Evolutionary conservation across 2,888 invertebrate species (phyloP).

Genomic region (Erpobdella octoculata): DNA sequence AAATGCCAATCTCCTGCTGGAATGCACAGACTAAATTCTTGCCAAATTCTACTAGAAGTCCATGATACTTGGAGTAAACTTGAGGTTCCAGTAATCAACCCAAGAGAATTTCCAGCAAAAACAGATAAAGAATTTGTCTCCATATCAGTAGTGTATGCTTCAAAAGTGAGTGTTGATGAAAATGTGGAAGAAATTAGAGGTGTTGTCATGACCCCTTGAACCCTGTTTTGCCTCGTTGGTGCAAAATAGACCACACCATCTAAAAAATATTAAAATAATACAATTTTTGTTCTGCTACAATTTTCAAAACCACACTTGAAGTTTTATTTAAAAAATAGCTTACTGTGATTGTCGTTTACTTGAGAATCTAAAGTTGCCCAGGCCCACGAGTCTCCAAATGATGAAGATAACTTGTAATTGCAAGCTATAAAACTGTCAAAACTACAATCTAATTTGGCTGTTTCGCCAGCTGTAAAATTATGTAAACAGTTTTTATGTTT

Average conservation of each 20-base stretch:
- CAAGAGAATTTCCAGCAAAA: slow-evolving; percentile 8
- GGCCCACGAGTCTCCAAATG: neutral
- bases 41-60: neutral
- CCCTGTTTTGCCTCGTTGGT: neutral
- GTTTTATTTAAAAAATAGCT: no score
- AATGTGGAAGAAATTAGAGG: neutral
- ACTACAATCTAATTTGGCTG: neutral
- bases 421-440: slow-evolving; percentile 2
- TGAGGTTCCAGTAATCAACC: neutral
- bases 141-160: neutral
- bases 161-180: neutral
- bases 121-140: neutral
- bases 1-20: slow-evolving; percentile 13
- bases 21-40: slow-evolving; percentile 12
- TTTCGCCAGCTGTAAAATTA: neutral
- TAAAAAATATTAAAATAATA: neutral
- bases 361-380: neutral
- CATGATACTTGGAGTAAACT: neutral
- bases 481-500: no score
- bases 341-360: no score
- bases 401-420: neutral
- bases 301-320: neutral
- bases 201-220: slow-evolving; percentile 12
- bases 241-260: neutral
- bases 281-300: neutral